Percentiles rank a stretch among this genome's conserved stretches.
Conservation (phyloP, 2,888 invertebrate genomes). For the Trichopria drosophilae region DNA sequence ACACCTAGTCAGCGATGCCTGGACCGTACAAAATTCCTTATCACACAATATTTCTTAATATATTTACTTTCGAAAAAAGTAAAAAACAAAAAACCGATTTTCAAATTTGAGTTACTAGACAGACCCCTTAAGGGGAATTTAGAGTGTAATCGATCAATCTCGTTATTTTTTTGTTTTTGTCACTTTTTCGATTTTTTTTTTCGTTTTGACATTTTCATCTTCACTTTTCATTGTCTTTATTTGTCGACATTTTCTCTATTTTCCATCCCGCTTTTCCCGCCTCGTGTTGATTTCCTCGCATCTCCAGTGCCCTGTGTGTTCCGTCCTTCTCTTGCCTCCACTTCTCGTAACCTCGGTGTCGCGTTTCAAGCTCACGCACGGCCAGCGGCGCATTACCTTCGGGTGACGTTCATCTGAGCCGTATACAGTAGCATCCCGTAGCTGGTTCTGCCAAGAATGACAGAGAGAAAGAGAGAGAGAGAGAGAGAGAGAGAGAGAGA, state of each 20-base stretch:
- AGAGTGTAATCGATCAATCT: no score
- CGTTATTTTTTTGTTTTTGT: no score
- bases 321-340: conserved; percentile 7
- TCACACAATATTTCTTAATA: no score
- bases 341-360: conserved; percentile 42
- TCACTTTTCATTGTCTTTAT: conserved; percentile 5
- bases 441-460: conserved; percentile 23
- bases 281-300: conserved; percentile 21
- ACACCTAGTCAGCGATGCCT: no score
- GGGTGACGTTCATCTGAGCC: conserved; percentile 32
- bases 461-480: conserved; percentile 5
- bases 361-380: conserved; percentile 45
- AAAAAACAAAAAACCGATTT: no score
- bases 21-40: no score
- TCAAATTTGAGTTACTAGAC: no score
- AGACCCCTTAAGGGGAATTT: no score
- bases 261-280: conserved; percentile 6
- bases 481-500: conserved; percentile 13
- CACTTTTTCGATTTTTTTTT: no score
- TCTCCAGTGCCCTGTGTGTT: conserved; percentile 22
- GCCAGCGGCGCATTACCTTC: conserved; percentile 33
- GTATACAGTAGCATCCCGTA: conserved; percentile 33
- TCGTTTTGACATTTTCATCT: no score
- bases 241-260: conserved; percentile 1
- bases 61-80: no score